phyloP scores from a whole-genome alignment of 2,797 vertebrate species.

The Eleutherodactylus coqui region DNA sequence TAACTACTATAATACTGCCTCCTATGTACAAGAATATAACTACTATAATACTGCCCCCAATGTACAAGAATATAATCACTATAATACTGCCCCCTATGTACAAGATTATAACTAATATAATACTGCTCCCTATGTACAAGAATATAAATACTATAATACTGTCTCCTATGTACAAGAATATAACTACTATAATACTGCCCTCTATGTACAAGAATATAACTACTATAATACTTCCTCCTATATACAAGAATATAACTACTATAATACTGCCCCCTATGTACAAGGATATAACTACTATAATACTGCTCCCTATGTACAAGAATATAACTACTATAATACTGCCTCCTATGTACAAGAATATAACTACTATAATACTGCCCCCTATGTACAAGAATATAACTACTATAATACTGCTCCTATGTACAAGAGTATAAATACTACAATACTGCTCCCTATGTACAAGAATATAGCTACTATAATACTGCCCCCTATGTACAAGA shows the following conservation, averaged over 20 bases:
- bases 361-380: not conserved
- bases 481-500: no score
- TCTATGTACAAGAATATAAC: not conserved
- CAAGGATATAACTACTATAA: constrained; percentile 9
- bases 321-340: not conserved
- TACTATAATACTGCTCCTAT: not conserved
- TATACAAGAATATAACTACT: constrained; percentile 7
- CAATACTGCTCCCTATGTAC: not conserved
- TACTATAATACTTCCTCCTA: constrained; percentile 19
- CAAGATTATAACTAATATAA: not conserved
- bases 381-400: not conserved
- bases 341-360: no score
- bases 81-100: constrained; percentile 2
- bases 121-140: not conserved
- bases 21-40: constrained; percentile 5
- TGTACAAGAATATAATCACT: not conserved
- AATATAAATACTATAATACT: constrained; percentile 13
- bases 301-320: not conserved
- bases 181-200: not conserved
- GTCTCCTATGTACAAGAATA: not conserved
- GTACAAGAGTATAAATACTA: not conserved
- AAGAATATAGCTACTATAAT: no score
- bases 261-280: not conserved
- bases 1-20: constrained; percentile 2
- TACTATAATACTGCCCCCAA: not conserved